phyloP scores from a whole-genome alignment of 2,113 vertebrate species.

The Ptychochromis oligacanthus region DNA sequence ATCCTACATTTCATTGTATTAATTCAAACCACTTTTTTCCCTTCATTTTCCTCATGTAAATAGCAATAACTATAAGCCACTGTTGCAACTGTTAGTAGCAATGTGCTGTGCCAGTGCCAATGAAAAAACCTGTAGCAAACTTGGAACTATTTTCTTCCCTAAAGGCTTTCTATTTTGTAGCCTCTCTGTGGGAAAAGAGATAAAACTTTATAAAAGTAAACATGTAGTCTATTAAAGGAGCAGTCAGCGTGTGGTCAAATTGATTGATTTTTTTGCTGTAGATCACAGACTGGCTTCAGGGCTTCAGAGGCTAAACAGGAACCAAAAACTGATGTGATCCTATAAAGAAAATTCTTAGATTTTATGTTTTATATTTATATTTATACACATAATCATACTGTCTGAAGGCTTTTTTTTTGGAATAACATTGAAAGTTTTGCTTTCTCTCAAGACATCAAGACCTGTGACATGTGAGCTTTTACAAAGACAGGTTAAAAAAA shows the following conservation, averaged over 20 bases:
- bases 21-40: constrained; percentile 13
- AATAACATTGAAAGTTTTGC: not conserved
- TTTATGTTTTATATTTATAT: constrained; percentile 9
- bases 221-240: not conserved
- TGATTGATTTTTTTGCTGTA: constrained; percentile 5
- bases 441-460: not conserved
- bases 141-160: not conserved
- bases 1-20: constrained; percentile 10
- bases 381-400: not conserved
- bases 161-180: constrained; percentile 19
- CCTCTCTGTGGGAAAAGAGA: constrained; percentile 24
- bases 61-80: constrained; percentile 41
- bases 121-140: constrained; percentile 30
- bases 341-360: constrained; percentile 1
- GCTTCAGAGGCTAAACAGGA: not conserved
- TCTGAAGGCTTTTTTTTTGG: not conserved
- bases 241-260: constrained; percentile 4
- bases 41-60: constrained; percentile 44
- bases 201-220: not conserved
- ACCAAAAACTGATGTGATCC: not conserved
- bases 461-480: not conserved
- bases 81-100: constrained; percentile 34
- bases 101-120: constrained; percentile 12
- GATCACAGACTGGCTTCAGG: not conserved
- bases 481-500: not conserved